Conservation (phyloP, 1,140 invertebrate species). For the Homarus americanus region DNA sequence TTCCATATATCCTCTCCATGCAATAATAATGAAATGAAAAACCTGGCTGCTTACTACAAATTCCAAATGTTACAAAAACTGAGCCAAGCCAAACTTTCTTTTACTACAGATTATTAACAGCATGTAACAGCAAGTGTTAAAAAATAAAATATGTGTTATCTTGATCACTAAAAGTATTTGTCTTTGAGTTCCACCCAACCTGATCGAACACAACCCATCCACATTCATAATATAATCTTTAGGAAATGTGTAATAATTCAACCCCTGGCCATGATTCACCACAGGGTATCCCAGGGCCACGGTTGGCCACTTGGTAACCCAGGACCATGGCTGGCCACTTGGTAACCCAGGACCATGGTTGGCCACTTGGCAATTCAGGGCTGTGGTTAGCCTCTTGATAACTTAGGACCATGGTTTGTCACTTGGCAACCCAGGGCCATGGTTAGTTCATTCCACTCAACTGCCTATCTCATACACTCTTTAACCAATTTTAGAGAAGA, state of each 20-base stretch:
- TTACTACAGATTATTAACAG: slow-evolving; percentile 4
- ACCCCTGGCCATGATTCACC: not conserved
- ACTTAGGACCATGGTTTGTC: too few species aligned
- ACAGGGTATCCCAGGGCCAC: too few species aligned
- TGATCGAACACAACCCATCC: not conserved
- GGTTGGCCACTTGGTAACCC: too few species aligned
- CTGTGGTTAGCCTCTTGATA: too few species aligned
- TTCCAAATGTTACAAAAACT: not conserved
- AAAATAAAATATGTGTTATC: slow-evolving; percentile 8
- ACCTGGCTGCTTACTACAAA: not conserved
- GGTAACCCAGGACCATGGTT: not conserved
- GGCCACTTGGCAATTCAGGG: not conserved
- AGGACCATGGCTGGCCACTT: not conserved
- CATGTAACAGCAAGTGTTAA: not conserved
- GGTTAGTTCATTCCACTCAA: not conserved
- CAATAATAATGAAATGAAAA: not conserved
- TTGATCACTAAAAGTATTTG: not conserved
- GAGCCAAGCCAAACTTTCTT: not conserved
- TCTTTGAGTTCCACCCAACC: not conserved
- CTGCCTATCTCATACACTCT: not conserved
- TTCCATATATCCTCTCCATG: not conserved
- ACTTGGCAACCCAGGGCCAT: too few species aligned
- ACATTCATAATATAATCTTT: not conserved
- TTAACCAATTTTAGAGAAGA: not conserved
- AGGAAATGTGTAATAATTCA: not conserved